Evolutionary conservation across 2,888 invertebrate genomes (phyloP).

Genomic region (Heliconius ismenius): DNA sequence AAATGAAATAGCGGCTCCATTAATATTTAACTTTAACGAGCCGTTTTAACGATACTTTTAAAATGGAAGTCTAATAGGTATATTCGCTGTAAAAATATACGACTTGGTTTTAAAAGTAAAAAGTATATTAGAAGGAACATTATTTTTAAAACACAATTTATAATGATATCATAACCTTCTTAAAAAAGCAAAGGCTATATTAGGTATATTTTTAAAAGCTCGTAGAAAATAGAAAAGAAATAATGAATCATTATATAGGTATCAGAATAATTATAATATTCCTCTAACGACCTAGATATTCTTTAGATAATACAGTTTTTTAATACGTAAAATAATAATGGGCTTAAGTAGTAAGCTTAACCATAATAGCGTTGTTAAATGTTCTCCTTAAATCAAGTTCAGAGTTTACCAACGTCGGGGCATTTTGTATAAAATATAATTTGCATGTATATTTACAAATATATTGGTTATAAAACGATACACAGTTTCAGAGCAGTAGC

Average conservation of each 20-base stretch:
- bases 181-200: background rate
- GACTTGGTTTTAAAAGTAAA: slow-evolving; percentile 42
- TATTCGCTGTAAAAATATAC: slow-evolving; percentile 52
- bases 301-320: background rate
- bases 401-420: background rate
- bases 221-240: too few relatives aligned
- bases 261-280: background rate
- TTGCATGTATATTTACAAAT: background rate
- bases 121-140: slow-evolving; percentile 30
- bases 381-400: background rate
- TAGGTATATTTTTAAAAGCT: too few relatives aligned
- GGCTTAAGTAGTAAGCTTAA: background rate
- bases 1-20: slow-evolving; percentile 45
- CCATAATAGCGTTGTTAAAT: background rate
- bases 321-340: background rate
- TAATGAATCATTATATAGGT: too few relatives aligned
- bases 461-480: background rate
- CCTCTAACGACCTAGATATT: too few relatives aligned
- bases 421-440: background rate
- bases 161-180: slow-evolving; percentile 6
- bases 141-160: slow-evolving; percentile 25
- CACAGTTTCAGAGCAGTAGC: background rate
- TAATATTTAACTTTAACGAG: slow-evolving; percentile 48
- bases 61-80: slow-evolving; percentile 42
- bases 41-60: slow-evolving; percentile 46